Evolutionary conservation across 2,113 vertebrate species (phyloP).

Genomic region (Carassius gibelio): DNA sequence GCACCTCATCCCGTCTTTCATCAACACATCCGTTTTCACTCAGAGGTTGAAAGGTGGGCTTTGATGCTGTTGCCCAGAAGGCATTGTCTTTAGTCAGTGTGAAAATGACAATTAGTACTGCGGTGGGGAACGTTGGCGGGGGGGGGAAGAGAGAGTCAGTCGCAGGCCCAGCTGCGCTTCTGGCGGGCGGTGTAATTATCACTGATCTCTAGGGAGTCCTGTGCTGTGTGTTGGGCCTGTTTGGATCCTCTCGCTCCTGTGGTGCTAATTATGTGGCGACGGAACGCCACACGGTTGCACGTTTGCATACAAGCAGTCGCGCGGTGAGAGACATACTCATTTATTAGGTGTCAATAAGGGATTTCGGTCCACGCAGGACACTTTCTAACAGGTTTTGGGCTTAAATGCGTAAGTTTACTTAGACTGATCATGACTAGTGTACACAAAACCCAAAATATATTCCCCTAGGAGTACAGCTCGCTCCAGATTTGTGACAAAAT

Average conservation of each 20-base stretch:
- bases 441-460: background rate
- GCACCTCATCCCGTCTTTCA: conserved; percentile 15
- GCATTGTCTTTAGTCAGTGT: conserved; percentile 58
- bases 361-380: conserved; percentile 10
- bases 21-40: conserved; percentile 37
- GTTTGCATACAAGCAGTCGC: conserved; percentile 3
- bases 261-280: conserved; percentile 52
- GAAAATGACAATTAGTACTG: conserved; percentile 58
- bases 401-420: background rate
- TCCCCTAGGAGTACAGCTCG: background rate
- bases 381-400: background rate
- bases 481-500: background rate
- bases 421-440: background rate
- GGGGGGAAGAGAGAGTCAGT: conserved; percentile 34
- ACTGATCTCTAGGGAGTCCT: conserved; percentile 49
- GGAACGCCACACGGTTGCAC: conserved; percentile 29
- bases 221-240: conserved; percentile 52
- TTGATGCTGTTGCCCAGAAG: conserved; percentile 43
- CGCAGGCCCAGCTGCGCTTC: conserved; percentile 54
- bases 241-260: conserved; percentile 52
- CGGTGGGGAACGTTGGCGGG: conserved; percentile 2
- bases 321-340: conserved; percentile 45
- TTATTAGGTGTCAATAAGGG: conserved; percentile 49
- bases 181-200: conserved; percentile 55
- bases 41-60: conserved; percentile 46